Evolutionary conservation across 2,888 invertebrate species (phyloP), one percentile per base, ranked within the genome.

Genomic region (Nasonovia ribisnigri): DNA sequence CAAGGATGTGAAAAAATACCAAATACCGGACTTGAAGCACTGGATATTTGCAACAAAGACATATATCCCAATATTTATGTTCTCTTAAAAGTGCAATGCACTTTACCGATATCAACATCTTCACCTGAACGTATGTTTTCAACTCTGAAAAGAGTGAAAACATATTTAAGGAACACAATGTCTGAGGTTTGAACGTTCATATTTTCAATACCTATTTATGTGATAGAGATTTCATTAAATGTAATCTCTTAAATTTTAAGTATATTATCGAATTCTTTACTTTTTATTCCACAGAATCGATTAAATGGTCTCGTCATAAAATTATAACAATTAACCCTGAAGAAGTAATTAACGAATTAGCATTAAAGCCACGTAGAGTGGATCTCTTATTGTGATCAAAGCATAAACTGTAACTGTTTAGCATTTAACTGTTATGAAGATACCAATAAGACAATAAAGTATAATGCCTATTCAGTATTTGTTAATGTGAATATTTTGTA

Each of bases 221-320:
- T 54, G 54, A 20, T 88, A 36, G 54, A 54, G 51, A 24, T 88
- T 88, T 54, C n/a, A 87, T 87, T n/a, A n/a, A n/a, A n/a, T n/a
- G n/a, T n/a, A n/a, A n/a, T n/a, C n/a, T n/a, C n/a, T n/a, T n/a
- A n/a, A n/a, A n/a, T n/a, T n/a, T 46, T 87, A 87, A 48, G 29
- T 87, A 29, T n/a, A 87, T 48, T 48, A 48, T n/a, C 29, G 36
- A 54, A 88, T 54, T 20, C 29, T 60, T 60, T 29, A 60, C 3
- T 51, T 88, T 86, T 87, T 87, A n/a, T 51, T 87, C 48, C n/a
- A 0, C 24, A 88, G 51, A 88, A 88, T 36, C 51, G 26, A 86
- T 87, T 51, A 87, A 87, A 87, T 51, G 51, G 48, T 20, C 48
- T 87, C n/a, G 16, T 87, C 29, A 51, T 43, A 48, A 51, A 51